Conservation (phyloP, 2,113 vertebrate genomes). For the Chloropsis hardwickii region DNA sequence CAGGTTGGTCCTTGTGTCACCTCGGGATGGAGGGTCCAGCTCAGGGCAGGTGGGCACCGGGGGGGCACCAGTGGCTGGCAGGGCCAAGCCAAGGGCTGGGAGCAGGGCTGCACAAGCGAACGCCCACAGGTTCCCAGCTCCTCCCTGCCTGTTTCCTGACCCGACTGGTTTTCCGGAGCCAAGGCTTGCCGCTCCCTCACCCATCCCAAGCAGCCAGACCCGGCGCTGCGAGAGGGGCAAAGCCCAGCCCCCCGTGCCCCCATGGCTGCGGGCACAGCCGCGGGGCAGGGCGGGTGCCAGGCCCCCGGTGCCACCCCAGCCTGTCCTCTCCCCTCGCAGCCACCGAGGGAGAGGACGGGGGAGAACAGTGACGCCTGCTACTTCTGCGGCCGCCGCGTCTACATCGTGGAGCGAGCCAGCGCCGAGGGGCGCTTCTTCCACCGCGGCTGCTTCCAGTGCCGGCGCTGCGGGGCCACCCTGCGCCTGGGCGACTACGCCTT, state of each 20-base stretch:
- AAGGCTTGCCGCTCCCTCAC: neutral
- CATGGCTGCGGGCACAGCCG: neutral
- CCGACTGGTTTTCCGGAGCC: slow-evolving; percentile 22
- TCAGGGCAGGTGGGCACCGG: neutral
- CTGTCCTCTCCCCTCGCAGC: neutral
- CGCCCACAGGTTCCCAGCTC: slow-evolving; percentile 2
- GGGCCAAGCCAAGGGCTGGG: neutral
- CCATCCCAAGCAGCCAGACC: neutral
- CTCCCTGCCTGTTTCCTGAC: slow-evolving; percentile 50
- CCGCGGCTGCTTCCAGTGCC: slow-evolving; percentile 88
- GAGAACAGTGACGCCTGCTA: slow-evolving; percentile 81
- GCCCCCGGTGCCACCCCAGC: neutral
- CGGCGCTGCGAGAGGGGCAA: neutral
- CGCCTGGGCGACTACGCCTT: slow-evolving; percentile 84
- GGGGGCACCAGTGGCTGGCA: rapidly evolving
- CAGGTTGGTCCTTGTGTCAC: neutral
- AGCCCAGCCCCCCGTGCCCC: neutral
- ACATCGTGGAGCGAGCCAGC: slow-evolving; percentile 87
- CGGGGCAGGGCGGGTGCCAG: neutral
- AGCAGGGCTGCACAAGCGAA: neutral
- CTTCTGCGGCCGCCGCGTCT: slow-evolving; percentile 83
- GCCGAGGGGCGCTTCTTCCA: slow-evolving; percentile 90
- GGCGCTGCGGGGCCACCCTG: slow-evolving; percentile 78
- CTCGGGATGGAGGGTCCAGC: neutral
- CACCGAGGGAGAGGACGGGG: neutral